phyloP scores from a whole-genome alignment of 2,797 vertebrate genomes.

The Platyrinchus mystaceus region DNA sequence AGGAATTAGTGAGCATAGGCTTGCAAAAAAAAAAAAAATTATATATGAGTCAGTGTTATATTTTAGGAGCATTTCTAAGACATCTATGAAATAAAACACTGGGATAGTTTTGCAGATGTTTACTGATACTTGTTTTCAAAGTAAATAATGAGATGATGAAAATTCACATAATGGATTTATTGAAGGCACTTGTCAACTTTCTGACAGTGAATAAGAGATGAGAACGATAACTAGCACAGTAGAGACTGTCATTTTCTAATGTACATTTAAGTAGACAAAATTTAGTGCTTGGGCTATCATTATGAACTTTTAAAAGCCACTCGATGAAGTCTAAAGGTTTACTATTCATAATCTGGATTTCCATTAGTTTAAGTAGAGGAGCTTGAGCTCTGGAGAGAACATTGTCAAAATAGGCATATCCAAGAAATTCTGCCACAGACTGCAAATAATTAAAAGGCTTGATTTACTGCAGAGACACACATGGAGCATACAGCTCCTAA shows the following conservation, averaged over 20 bases:
- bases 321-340: neutral
- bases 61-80: neutral
- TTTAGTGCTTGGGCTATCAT: neutral
- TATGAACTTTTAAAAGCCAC: neutral
- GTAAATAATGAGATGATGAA: neutral
- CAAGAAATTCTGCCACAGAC: neutral
- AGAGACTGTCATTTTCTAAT: neutral
- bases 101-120: neutral
- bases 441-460: neutral
- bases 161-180: neutral
- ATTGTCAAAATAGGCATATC: neutral
- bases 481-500: neutral
- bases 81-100: neutral
- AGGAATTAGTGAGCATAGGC: neutral
- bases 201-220: neutral
- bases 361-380: neutral
- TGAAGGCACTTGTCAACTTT: slow-evolving; percentile 18
- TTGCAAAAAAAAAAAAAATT: neutral
- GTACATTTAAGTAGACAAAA: neutral
- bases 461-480: neutral
- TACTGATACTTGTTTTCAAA: neutral
- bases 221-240: neutral
- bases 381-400: rapidly evolving
- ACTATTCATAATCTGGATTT: neutral
- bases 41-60: neutral